Conservation (phyloP, 2,797 vertebrate genomes). For the Onychomys torridus region DNA sequence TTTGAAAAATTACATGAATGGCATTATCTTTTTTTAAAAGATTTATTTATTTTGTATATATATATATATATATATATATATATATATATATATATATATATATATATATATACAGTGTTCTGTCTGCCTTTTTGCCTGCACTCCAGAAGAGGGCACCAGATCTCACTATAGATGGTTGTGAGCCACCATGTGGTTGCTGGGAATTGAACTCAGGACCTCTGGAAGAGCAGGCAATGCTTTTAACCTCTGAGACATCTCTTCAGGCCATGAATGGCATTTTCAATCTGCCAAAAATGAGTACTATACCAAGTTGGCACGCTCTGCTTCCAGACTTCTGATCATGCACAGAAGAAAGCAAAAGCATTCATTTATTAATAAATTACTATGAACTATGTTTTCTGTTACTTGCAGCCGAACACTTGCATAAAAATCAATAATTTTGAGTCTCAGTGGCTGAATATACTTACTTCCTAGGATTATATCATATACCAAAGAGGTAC, state of each 20-base stretch:
- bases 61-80: too few species aligned
- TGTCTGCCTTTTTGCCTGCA: too few species aligned
- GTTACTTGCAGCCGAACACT: neutral
- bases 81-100: too few species aligned
- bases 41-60: too few species aligned
- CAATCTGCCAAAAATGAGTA: neutral
- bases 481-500: neutral
- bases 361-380: neutral
- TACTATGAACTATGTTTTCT: slow-evolving; percentile 16
- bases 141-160: too few species aligned
- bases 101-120: too few species aligned
- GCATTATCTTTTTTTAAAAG: too few species aligned
- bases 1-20: slow-evolving; percentile 15
- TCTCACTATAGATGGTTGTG: too few species aligned
- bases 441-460: neutral
- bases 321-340: neutral
- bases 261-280: neutral
- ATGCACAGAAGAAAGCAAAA: neutral
- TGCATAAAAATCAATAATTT: neutral
- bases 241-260: too few species aligned
- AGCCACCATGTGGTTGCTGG: too few species aligned
- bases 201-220: too few species aligned
- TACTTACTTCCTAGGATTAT: neutral
- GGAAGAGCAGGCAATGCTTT: too few species aligned
- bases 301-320: neutral